Conservation (phyloP, 2,888 invertebrate genomes). For the Desoria tigrina region DNA sequence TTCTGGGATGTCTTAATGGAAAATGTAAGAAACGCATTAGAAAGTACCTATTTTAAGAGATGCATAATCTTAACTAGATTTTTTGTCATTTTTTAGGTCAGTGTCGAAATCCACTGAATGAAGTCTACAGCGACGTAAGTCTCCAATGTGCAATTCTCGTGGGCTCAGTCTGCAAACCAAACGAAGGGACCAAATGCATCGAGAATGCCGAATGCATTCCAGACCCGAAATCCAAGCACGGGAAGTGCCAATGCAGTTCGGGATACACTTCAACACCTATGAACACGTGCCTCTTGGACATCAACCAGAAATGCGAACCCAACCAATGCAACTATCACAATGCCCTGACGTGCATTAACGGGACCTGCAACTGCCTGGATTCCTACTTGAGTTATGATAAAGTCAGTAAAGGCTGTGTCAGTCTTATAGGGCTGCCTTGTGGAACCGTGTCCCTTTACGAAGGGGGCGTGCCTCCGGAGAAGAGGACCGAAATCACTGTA, state of each 20-base stretch:
- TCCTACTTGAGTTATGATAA: slow-evolving; percentile 39
- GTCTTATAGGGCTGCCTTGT: slow-evolving; percentile 35
- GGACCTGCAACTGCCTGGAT: slow-evolving; percentile 39
- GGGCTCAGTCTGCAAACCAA: slow-evolving; percentile 24
- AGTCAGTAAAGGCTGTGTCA: slow-evolving; percentile 33
- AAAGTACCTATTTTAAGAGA: too few relatives aligned
- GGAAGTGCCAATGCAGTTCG: slow-evolving; percentile 29
- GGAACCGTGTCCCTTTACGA: slow-evolving; percentile 34
- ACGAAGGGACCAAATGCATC: slow-evolving; percentile 29
- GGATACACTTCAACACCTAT: slow-evolving; percentile 33
- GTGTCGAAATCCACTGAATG: slow-evolving; percentile 37
- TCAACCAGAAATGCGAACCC: slow-evolving; percentile 33
- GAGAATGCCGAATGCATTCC: slow-evolving; percentile 32
- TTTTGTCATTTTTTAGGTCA: slow-evolving; percentile 29
- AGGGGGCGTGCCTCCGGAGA: slow-evolving; percentile 4
- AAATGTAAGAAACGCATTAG: slow-evolving; percentile 31
- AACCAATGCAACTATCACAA: slow-evolving; percentile 34
- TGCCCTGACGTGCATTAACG: slow-evolving; percentile 36
- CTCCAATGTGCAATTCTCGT: slow-evolving; percentile 32
- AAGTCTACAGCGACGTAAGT: slow-evolving; percentile 22
- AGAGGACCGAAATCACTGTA: slow-evolving; percentile 31
- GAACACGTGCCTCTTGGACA: slow-evolving; percentile 36
- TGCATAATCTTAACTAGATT: slow-evolving; percentile 3
- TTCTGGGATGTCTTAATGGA: slow-evolving; percentile 36
- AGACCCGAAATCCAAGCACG: slow-evolving; percentile 1